phyloP scores from a whole-genome alignment of 2,113 vertebrate genomes.

The Leptobrachium ailaonicum region DNA sequence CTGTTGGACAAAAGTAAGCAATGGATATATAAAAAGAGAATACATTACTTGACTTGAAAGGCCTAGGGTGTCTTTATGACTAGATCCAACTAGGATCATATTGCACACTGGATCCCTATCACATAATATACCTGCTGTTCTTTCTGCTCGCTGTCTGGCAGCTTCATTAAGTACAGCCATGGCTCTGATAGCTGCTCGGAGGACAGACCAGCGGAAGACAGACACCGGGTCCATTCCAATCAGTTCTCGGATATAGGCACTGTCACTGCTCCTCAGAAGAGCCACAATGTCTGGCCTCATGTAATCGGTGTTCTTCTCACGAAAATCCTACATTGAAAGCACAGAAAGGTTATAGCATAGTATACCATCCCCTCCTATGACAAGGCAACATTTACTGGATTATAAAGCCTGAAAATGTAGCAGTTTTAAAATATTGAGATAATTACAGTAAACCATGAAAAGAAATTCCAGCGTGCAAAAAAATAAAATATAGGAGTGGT shows the following conservation, averaged over 20 bases:
- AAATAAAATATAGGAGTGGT: too few relatives aligned
- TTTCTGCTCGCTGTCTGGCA: conserved; percentile 75
- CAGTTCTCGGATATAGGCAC: conserved; percentile 87
- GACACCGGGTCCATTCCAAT: conserved; percentile 95
- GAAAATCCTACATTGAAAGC: conserved; percentile 80
- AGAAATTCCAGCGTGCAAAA: too few relatives aligned
- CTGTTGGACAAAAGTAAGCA: too few relatives aligned
- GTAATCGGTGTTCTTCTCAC: conserved; percentile 97
- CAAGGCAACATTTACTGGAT: too few relatives aligned
- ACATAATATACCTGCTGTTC: conserved; percentile 70
- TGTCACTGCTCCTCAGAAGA: conserved; percentile 89
- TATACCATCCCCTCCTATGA: too few relatives aligned
- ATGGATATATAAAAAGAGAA: too few relatives aligned
- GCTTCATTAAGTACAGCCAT: conserved; percentile 88
- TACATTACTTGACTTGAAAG: neutral
- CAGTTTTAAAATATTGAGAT: too few relatives aligned
- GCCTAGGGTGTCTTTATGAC: neutral
- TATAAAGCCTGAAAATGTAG: too few relatives aligned
- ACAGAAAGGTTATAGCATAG: neutral
- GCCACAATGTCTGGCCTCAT: conserved; percentile 96
- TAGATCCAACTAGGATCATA: neutral
- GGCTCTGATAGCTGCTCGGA: conserved; percentile 81
- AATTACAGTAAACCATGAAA: too few relatives aligned
- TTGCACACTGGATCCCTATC: neutral
- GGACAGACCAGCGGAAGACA: conserved; percentile 94